Conservation (phyloP, 2,888 invertebrate genomes). For the Apotomis betuletana region DNA sequence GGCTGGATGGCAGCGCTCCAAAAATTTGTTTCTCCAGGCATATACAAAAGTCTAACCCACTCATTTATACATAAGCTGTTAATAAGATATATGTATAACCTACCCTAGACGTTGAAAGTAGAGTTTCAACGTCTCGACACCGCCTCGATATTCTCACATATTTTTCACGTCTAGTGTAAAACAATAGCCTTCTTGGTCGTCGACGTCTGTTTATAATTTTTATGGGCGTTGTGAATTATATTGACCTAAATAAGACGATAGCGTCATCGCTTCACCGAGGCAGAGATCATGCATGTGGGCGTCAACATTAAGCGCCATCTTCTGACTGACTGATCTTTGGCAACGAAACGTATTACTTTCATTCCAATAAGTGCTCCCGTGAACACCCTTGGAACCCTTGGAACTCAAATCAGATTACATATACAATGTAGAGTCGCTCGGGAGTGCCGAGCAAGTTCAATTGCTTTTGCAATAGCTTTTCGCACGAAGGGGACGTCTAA, state of each 20-base stretch:
- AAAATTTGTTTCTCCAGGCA: constrained; percentile 38
- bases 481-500: constrained; percentile 11
- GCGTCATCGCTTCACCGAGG: constrained; percentile 69
- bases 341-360: constrained; percentile 35
- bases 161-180: constrained; percentile 25
- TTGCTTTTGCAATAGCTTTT: constrained; percentile 30
- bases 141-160: constrained; percentile 30
- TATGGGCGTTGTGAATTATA: constrained; percentile 67
- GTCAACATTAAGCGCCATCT: constrained; percentile 57
- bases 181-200: constrained; percentile 30
- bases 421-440: constrained; percentile 21
- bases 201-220: constrained; percentile 61
- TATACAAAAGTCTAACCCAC: constrained; percentile 30
- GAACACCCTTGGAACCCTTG: constrained; percentile 29
- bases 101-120: too few relatives aligned
- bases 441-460: constrained; percentile 38
- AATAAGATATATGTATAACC: not conserved
- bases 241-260: constrained; percentile 77
- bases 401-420: constrained; percentile 41
- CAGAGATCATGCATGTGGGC: constrained; percentile 63
- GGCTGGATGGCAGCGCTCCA: constrained; percentile 35
- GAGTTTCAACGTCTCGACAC: constrained; percentile 10
- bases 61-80: constrained; percentile 34
- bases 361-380: constrained; percentile 35
- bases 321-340: constrained; percentile 34